phyloP scores from a whole-genome alignment of 2,113 vertebrate species.

The Alligator sinensis region DNA sequence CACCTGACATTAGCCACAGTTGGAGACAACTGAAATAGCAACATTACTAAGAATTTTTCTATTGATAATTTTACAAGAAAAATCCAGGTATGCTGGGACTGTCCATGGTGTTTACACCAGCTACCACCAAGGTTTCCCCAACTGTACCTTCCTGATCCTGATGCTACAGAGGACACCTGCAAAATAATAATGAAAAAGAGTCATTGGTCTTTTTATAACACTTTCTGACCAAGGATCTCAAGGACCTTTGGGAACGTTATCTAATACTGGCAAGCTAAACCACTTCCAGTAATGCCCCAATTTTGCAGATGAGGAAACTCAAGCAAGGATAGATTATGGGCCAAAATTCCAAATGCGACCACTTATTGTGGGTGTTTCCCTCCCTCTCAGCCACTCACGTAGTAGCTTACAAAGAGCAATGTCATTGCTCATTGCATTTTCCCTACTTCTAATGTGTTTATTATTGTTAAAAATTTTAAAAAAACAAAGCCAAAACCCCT shows the following conservation, averaged over 20 bases:
- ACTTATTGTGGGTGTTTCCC: neutral
- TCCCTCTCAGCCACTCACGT: neutral
- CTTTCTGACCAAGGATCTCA: neutral
- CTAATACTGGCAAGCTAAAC: neutral
- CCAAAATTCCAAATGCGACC: neutral
- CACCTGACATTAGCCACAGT: accelerated
- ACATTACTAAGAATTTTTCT: accelerated
- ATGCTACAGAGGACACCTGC: neutral
- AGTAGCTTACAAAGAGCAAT: neutral
- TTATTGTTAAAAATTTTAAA: neutral
- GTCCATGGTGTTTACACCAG: accelerated
- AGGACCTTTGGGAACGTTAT: neutral
- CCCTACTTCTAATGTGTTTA: neutral
- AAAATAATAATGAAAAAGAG: neutral
- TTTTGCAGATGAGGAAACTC: neutral
- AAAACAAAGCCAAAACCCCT: too few relatives aligned
- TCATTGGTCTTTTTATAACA: neutral
- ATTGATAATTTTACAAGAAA: accelerated
- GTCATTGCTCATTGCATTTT: neutral
- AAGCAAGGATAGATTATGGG: neutral
- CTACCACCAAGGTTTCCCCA: neutral
- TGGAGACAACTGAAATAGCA: neutral
- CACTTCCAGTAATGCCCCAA: neutral
- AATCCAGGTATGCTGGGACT: neutral
- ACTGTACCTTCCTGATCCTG: accelerated